Conservation (phyloP, 2,888 invertebrate species). For the Ichneumon xanthorius region DNA sequence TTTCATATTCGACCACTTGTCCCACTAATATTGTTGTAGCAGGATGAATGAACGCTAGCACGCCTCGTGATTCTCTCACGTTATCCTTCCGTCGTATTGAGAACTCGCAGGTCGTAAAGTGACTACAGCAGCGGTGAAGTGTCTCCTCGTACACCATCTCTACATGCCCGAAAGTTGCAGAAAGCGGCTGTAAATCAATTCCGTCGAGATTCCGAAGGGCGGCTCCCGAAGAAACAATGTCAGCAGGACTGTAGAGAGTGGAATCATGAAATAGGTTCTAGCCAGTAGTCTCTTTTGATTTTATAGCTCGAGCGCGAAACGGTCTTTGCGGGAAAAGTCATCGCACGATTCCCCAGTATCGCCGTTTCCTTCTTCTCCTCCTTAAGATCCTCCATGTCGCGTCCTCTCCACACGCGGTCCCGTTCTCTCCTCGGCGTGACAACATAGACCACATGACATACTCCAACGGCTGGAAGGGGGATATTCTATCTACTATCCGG, state of each 20-base stretch:
- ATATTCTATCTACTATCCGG: constrained; percentile 39
- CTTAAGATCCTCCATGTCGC: constrained; percentile 10
- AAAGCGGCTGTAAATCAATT: constrained; percentile 40
- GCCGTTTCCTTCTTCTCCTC: neutral
- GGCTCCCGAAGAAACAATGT: constrained; percentile 34
- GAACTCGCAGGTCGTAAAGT: constrained; percentile 25
- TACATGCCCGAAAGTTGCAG: constrained; percentile 35
- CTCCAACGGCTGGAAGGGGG: constrained; percentile 46
- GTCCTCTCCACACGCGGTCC: constrained; percentile 56
- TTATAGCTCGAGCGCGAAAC: constrained; percentile 30
- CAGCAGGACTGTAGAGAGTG: constrained; percentile 22
- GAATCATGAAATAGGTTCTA: constrained; percentile 12
- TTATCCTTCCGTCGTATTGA: constrained; percentile 20
- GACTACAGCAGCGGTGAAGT: constrained; percentile 4
- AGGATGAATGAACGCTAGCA: neutral
- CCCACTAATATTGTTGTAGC: neutral
- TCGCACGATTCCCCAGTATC: constrained; percentile 51
- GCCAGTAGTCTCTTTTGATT: constrained; percentile 27
- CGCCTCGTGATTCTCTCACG: constrained; percentile 21
- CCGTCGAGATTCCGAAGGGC: constrained; percentile 44
- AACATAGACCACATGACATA: constrained; percentile 54
- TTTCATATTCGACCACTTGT: neutral
- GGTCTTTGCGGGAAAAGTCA: constrained; percentile 38
- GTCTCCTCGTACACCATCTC: constrained; percentile 4
- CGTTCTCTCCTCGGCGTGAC: constrained; percentile 50